These are phyloP conservation scores for Vannuccia rotundouncinata DNA, from an alignment of 2,888 invertebrate genomes.

Conservation along the genomic window DNA sequence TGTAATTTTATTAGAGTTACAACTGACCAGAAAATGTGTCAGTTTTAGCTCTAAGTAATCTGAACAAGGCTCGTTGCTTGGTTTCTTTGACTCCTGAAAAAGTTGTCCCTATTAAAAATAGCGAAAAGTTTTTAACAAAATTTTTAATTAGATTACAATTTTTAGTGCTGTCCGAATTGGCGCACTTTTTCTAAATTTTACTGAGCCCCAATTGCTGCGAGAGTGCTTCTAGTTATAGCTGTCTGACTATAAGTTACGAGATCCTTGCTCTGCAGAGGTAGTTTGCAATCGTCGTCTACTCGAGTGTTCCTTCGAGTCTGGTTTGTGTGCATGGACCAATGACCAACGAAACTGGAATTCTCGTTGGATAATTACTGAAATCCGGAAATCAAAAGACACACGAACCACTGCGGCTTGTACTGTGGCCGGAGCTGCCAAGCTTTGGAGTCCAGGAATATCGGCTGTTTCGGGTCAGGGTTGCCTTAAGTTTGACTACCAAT, in stretches of 20 bases:
- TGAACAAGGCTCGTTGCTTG: conserved; percentile 18
- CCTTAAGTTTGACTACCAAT: background rate
- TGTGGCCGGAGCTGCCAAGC: background rate
- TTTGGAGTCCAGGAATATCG: background rate
- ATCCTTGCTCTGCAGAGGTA: conserved; percentile 6
- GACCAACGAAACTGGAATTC: background rate
- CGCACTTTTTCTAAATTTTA: background rate
- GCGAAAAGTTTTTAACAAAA: background rate
- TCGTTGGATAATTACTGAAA: background rate
- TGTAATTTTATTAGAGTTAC: conserved; percentile 19
- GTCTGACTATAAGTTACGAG: background rate
- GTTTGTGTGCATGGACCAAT: background rate
- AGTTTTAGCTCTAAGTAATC: background rate
- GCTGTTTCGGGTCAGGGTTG: background rate
- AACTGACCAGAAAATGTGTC: background rate
- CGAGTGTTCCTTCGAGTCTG: background rate
- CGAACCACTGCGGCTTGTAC: background rate
- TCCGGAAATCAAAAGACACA: background rate
- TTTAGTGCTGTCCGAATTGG: background rate
- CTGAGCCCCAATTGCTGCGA: background rate
- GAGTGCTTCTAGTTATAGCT: background rate
- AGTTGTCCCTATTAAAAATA: background rate
- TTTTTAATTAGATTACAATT: background rate
- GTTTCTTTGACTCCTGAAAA: conserved; percentile 8
- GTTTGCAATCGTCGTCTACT: background rate